Percentiles rank a stretch among this genome's conserved stretches.
phyloP scores from a whole-genome alignment of 2,113 vertebrate species.

The Cyphomyrus plagiostoma region DNA sequence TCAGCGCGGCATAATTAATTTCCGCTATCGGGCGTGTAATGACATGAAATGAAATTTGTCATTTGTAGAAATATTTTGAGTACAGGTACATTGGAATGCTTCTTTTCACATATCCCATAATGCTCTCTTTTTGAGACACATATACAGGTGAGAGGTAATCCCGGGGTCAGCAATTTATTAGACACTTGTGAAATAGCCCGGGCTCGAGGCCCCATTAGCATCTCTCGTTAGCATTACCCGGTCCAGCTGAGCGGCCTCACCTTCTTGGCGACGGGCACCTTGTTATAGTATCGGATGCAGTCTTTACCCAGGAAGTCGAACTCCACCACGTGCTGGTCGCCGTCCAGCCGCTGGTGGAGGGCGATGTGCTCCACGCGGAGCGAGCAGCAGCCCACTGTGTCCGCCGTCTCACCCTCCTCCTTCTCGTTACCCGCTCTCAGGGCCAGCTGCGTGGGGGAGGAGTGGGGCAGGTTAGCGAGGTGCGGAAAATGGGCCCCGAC shows the following conservation, averaged over 20 bases:
- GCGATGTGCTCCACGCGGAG: conserved; percentile 65
- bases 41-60: neutral
- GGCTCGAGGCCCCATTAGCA: neutral
- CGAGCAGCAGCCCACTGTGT: conserved; percentile 70
- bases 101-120: neutral
- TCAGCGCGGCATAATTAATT: neutral
- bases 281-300: conserved; percentile 63
- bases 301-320: conserved; percentile 75
- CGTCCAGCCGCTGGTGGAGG: conserved; percentile 55
- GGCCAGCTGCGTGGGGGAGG: conserved; percentile 45
- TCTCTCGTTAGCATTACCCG: neutral
- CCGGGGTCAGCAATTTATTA: neutral
- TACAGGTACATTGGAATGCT: neutral
- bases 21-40: neutral
- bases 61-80: neutral
- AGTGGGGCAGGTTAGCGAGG: neutral
- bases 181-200: no score
- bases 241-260: conserved; percentile 31
- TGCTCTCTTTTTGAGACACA: neutral
- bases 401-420: conserved; percentile 64
- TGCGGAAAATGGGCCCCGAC: no score
- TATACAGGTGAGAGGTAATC: neutral
- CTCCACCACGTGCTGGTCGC: conserved; percentile 48
- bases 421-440: conserved; percentile 71
- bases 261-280: conserved; percentile 60